A percentile compares a stretch with the other conserved stretches of the same genome.
phyloP scores from a whole-genome alignment of 2,888 invertebrate genomes.

The Ditula angustiorana region DNA sequence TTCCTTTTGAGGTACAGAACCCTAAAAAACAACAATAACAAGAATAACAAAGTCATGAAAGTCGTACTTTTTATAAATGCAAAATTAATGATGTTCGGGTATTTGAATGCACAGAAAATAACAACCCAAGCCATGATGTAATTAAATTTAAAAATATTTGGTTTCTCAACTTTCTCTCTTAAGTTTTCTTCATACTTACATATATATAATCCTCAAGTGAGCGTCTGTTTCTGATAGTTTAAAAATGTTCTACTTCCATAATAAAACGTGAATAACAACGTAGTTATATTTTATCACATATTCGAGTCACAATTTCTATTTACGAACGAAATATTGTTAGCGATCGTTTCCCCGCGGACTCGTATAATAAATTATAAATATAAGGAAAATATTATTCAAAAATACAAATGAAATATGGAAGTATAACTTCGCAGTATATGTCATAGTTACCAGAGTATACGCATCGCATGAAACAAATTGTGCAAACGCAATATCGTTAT shows the following conservation, averaged over 20 bases:
- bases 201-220: no score
- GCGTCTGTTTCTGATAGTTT: no score
- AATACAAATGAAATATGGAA: neutral
- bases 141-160: no score
- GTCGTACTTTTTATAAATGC: no score
- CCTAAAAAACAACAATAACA: no score
- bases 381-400: neutral
- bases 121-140: no score
- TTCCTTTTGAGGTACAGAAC: no score
- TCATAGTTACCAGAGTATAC: neutral
- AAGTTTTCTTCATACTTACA: no score
- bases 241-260: neutral
- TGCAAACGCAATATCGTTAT: neutral
- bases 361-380: neutral
- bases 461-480: neutral
- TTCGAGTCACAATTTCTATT: conserved; percentile 1
- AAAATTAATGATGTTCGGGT: no score
- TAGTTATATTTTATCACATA: neutral
- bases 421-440: neutral
- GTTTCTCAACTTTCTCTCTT: no score
- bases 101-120: no score
- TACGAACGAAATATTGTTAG: conserved; percentile 1
- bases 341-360: neutral
- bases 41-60: no score
- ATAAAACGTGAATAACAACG: neutral